These are phyloP conservation scores for Steinernema khuongi DNA, from an alignment of 1,140 invertebrate species.

Conservation along the genomic window DNA sequence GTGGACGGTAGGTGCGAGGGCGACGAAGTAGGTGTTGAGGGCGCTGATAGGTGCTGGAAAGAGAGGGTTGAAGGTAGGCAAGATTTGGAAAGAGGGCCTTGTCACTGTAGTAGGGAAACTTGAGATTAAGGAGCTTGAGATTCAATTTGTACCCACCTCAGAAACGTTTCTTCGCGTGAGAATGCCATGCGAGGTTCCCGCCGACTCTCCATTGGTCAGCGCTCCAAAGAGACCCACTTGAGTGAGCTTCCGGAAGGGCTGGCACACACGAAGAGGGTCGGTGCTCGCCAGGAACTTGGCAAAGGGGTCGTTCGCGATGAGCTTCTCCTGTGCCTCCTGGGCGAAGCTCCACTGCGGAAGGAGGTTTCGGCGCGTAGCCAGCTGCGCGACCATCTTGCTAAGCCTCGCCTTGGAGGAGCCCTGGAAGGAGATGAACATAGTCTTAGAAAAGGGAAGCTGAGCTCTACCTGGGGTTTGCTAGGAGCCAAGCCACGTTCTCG, in stretches of 20 bases:
- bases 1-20: neutral
- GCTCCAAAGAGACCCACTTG: neutral
- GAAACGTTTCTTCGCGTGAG: neutral
- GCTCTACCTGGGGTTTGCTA: neutral
- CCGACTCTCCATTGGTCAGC: neutral
- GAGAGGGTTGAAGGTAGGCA: neutral
- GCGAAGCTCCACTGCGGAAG: constrained; percentile 9
- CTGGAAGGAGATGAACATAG: neutral
- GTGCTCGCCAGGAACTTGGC: neutral
- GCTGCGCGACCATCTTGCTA: neutral
- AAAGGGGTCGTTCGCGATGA: neutral
- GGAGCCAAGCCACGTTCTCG: neutral
- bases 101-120: too few relatives aligned
- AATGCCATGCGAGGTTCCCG: neutral
- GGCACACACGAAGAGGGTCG: neutral
- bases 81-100: neutral
- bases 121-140: too few relatives aligned
- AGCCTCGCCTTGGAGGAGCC: neutral
- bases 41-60: neutral
- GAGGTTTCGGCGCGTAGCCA: neutral
- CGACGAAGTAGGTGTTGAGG: neutral
- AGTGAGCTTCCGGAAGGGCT: neutral
- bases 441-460: neutral
- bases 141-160: too few relatives aligned
- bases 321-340: constrained; percentile 2